A percentile compares a stretch with the other conserved stretches of the same genome.
phyloP scores from a whole-genome alignment of 1,140 invertebrate species.

The Drosophila serrata region DNA sequence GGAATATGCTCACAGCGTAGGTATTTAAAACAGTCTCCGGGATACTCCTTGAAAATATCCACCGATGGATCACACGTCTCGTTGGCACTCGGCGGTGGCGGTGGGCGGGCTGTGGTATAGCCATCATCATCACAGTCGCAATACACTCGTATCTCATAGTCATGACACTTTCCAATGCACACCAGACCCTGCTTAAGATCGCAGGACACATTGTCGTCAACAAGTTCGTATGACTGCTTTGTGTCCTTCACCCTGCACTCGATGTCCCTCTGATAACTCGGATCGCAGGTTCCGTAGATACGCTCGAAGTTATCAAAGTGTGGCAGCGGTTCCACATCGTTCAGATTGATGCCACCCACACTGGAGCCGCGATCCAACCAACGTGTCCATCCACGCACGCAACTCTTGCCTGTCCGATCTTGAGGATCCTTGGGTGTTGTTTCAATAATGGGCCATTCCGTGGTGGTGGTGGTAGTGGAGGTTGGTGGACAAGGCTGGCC shows the following conservation, averaged over 20 bases:
- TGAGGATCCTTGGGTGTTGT: constrained; percentile 84
- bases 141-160: constrained; percentile 91
- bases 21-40: constrained; percentile 87
- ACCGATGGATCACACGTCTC: constrained; percentile 12
- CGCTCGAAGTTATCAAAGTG: constrained; percentile 69
- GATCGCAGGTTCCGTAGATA: constrained; percentile 60
- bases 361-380: constrained; percentile 88
- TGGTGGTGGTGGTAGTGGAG: background rate
- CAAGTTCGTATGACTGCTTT: constrained; percentile 88
- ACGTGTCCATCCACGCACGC: constrained; percentile 89
- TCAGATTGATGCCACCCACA: constrained; percentile 52
- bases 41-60: constrained; percentile 84
- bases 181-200: constrained; percentile 90
- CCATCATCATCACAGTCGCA: constrained; percentile 88
- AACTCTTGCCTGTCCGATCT: constrained; percentile 62
- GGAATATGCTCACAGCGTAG: constrained; percentile 87
- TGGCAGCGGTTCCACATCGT: constrained; percentile 78
- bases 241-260: constrained; percentile 89
- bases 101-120: background rate
- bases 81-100: constrained; percentile 32
- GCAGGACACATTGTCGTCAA: constrained; percentile 91
- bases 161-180: constrained; percentile 88
- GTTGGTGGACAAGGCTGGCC: constrained; percentile 11
- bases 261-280: constrained; percentile 86
- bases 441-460: background rate